Evolutionary conservation across 2,113 vertebrate species (phyloP), one percentile per base, ranked within the genome.

Genomic region (Rhinoderma darwinii): DNA sequence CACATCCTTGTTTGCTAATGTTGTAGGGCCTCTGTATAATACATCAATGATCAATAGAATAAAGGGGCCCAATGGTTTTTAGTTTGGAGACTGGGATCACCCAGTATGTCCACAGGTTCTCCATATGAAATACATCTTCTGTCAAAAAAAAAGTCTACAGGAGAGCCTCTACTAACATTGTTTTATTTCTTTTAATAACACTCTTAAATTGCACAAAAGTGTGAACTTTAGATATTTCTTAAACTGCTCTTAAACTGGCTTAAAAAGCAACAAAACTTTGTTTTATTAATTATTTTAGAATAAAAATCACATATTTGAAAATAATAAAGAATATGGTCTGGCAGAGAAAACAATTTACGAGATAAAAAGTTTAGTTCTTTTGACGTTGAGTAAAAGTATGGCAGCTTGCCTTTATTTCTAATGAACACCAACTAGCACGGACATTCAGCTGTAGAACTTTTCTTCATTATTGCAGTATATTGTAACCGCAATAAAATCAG

Each of bases 381-480:
- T 51, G 14, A n/a, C 8, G 15, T 39, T 47, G 37, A 83, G 82
- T 70, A 43, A 30, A 72, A 68, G 63, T 54, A 35, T 51, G 66
- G 82, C 66, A 54, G 18, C 27, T n/a, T 41, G 66, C 32, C 82
- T 22, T 82, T 54, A 4, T 54, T 73, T 37, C 63, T 50, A 79
- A 56, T 59, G 54, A 10, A 20, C 54, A 39, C 41, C 9, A 44
- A 83, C 54, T n/a, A 35, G 81, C 63, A 47, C 61, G 68, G 30
- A 83, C 51, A 83, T 30, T 37, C 63, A 70, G 63, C n/a, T 83
- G 63, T 72, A 27, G 17, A 63, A 66, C 25, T 78, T 78, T 78
- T 78, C 47, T 12, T 63, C 54, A 82, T 78, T 63, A 66, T 82
- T 43, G 30, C 3, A 63, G n/a, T 63, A 20, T 66, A 43, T 82